Base-by-base conservation (phyloP, 2,888 invertebrate species). In the Calameuta filiformis region DNA sequence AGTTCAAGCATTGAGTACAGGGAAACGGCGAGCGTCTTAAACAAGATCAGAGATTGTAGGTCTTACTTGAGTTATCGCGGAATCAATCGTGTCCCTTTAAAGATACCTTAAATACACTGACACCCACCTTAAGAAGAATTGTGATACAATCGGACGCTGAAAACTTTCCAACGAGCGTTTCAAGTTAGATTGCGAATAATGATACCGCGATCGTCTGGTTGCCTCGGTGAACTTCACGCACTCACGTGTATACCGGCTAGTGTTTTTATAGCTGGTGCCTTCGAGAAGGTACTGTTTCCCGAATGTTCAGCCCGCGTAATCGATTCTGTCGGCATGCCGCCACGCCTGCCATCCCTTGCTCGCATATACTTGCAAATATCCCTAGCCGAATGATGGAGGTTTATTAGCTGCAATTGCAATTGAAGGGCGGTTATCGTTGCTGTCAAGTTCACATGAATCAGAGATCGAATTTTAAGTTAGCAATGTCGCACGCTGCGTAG, bases 261-360 rank as follows among this genome's bases (percentile, higher is more conserved):
- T 85, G 82, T 82, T 83, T 85, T 85, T 83, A 33, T 76, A 80
- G 77, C 77, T 77, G 81, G 76, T 23, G 79, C 81, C 73, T 81
- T 85, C 82, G 73, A 81, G 83, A 84, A 82, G 85, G 81, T 83
- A 83, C 81, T 79, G 76, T 76, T 81, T 81, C 81, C 81, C 79
- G 80, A 85, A 83, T 56, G 76, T 80, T 85, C 79, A 69, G 56
- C 74, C 56, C 56, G 68, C 71, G 35, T 73, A 75, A 77, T 75
- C 71, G 81, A 82, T 82, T 69, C 69, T 69, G 56, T 56, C 56
- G 23, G 23, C 56, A 23, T 2, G 33, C 3, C 3, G 9, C 30
- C 71, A 31, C 15, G 71, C 71, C 12, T 33, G 34, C 34, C 71
- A 34, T 2, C 71, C 30, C 30, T 31, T 71, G 0, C 11, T 12